These are phyloP conservation scores for Andrena bucephala DNA, from an alignment of 2,888 invertebrate genomes.

Conservation along the genomic window DNA sequence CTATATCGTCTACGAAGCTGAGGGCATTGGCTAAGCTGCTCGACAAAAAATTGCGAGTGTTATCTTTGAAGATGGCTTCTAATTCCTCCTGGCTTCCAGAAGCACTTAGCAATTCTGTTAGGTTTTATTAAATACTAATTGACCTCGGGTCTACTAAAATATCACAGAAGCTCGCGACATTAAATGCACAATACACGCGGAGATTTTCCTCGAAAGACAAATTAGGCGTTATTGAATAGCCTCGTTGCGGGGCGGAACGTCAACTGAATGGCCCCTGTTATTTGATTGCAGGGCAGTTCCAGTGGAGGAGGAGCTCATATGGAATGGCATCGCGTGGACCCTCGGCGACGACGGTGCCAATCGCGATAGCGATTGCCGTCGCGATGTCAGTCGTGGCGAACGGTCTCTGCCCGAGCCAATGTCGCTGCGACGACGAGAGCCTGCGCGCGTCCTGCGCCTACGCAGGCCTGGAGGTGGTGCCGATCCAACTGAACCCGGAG, in stretches of 20 bases:
- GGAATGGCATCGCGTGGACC: slow-evolving; percentile 86
- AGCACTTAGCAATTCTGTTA: too few species aligned
- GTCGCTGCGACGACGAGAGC: slow-evolving; percentile 92
- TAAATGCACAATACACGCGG: too few species aligned
- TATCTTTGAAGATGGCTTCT: too few species aligned
- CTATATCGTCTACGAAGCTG: too few species aligned
- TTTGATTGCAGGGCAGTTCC: slow-evolving; percentile 76
- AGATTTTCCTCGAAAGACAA: neutral
- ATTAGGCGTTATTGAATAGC: neutral
- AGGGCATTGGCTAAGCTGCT: too few species aligned
- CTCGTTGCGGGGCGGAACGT: neutral
- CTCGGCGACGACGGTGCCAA: slow-evolving; percentile 86
- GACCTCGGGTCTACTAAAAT: too few species aligned
- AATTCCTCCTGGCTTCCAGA: too few species aligned
- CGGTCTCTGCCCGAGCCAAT: slow-evolving; percentile 92
- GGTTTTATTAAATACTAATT: too few species aligned
- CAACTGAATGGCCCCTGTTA: neutral
- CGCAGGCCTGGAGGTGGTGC: slow-evolving; percentile 93
- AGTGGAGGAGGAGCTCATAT: slow-evolving; percentile 80
- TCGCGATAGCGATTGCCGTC: slow-evolving; percentile 83
- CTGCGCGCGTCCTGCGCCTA: slow-evolving; percentile 91
- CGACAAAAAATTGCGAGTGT: too few species aligned
- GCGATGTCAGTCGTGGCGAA: slow-evolving; percentile 84
- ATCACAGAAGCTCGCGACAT: too few species aligned
- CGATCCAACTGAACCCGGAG: slow-evolving; percentile 95